Conservation (phyloP, 1,140 invertebrate genomes). For the Sitophilus oryzae region DNA sequence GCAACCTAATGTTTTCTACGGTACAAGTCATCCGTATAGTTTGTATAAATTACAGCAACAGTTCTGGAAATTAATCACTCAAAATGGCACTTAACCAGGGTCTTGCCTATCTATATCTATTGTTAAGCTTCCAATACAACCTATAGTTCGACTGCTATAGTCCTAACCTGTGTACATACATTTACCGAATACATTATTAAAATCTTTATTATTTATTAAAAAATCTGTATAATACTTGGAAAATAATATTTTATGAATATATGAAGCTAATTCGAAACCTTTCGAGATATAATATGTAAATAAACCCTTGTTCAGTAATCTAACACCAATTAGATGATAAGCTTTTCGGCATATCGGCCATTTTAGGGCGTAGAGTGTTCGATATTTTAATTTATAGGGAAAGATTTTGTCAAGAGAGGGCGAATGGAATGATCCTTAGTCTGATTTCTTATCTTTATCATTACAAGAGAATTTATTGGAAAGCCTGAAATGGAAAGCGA, state of each 20-base stretch:
- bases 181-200: neutral
- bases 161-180: conserved; percentile 1
- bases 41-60: neutral
- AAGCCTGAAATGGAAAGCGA: neutral
- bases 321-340: too few relatives aligned
- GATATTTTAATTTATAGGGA: neutral
- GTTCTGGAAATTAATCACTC: conserved; percentile 3
- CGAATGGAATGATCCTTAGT: neutral
- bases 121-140: neutral
- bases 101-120: neutral
- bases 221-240: too few relatives aligned
- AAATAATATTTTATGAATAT: too few relatives aligned
- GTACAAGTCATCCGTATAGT: neutral
- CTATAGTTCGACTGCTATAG: neutral
- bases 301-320: too few relatives aligned
- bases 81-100: neutral
- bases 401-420: neutral
- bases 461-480: neutral
- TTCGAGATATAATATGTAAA: too few relatives aligned
- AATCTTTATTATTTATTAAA: too few relatives aligned
- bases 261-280: too few relatives aligned
- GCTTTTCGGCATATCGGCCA: too few relatives aligned
- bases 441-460: neutral
- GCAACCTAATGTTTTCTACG: neutral
- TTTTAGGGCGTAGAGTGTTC: too few relatives aligned